Conservation (phyloP, 2,888 invertebrate species). For the Dicyrtomina minuta region DNA sequence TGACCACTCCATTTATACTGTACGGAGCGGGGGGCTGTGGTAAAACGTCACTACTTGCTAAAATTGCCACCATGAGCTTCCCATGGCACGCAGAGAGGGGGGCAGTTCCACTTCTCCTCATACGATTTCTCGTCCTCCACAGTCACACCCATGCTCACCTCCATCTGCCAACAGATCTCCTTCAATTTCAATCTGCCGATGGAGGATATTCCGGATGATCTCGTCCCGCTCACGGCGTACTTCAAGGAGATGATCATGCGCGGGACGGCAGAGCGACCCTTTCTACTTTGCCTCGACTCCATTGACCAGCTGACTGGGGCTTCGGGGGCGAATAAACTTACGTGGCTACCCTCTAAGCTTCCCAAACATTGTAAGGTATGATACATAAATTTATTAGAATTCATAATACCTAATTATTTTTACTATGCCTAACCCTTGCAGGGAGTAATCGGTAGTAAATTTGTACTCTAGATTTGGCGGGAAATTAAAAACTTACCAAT, state of each 20-base stretch:
- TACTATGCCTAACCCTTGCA: no score
- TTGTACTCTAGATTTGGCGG: conserved; percentile 14
- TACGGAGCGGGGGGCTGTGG: conserved; percentile 97
- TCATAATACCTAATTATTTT: no score
- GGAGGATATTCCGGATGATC: conserved; percentile 91
- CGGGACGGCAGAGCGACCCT: conserved; percentile 78
- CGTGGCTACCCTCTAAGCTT: conserved; percentile 90
- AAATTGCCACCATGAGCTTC: conserved; percentile 75
- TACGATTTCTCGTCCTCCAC: conserved; percentile 94
- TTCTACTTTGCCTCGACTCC: conserved; percentile 90
- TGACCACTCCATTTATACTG: conserved; percentile 84
- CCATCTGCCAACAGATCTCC: conserved; percentile 93
- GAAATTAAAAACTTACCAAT: no score
- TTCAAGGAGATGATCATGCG: conserved; percentile 89
- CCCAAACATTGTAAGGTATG: conserved; percentile 83
- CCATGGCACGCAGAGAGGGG: conserved; percentile 70
- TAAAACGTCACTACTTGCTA: conserved; percentile 92
- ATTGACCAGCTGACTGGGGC: conserved; percentile 96
- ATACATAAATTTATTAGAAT: no score
- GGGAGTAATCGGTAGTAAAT: no score
- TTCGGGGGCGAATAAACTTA: no score
- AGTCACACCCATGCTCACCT: conserved; percentile 87
- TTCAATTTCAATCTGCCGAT: conserved; percentile 89
- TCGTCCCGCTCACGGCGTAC: conserved; percentile 92
- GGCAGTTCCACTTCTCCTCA: conserved; percentile 78